Percentiles rank a stretch among this genome's conserved stretches.
Evolutionary conservation across 2,888 invertebrate genomes (phyloP).

Genomic region (Ectobius pallidus): DNA sequence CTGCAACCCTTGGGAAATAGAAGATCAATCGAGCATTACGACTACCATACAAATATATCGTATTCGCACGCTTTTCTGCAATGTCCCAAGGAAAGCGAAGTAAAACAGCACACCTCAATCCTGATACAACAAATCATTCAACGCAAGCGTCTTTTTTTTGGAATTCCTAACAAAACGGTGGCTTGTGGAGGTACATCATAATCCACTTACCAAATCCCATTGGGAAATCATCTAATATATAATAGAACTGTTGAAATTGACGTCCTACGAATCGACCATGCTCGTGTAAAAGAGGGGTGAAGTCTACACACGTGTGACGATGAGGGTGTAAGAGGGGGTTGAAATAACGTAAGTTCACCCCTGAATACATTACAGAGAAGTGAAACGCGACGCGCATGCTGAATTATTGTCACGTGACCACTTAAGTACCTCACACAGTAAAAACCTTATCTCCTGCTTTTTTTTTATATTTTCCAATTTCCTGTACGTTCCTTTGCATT

Average conservation of each 20-base stretch:
- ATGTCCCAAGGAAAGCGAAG: too few relatives aligned
- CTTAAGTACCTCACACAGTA: conserved; percentile 27
- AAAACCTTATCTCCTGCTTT: conserved; percentile 21
- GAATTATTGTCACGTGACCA: conserved; percentile 27
- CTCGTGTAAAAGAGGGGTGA: background rate
- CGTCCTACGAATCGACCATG: background rate
- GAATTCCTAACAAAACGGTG: conserved; percentile 18
- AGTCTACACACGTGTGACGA: conserved; percentile 12
- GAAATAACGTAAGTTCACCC: conserved; percentile 9
- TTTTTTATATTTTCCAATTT: conserved; percentile 19
- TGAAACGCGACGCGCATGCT: conserved; percentile 15
- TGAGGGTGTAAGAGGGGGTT: background rate
- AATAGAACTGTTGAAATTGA: conserved; percentile 29
- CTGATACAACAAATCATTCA: background rate
- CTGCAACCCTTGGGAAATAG: too few relatives aligned
- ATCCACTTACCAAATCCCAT: conserved; percentile 37
- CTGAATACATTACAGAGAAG: conserved; percentile 26
- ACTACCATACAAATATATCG: too few relatives aligned
- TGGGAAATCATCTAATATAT: conserved; percentile 33
- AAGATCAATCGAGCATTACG: too few relatives aligned
- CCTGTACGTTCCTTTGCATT: conserved; percentile 20
- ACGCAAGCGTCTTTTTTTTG: background rate
- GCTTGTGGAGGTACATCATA: conserved; percentile 34
- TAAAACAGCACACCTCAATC: too few relatives aligned
- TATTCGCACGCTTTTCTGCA: too few relatives aligned